A percentile compares a stretch with the other conserved stretches of the same genome.
Conservation (phyloP, 2,797 vertebrate species). For the Micrastur ruficollis region DNA sequence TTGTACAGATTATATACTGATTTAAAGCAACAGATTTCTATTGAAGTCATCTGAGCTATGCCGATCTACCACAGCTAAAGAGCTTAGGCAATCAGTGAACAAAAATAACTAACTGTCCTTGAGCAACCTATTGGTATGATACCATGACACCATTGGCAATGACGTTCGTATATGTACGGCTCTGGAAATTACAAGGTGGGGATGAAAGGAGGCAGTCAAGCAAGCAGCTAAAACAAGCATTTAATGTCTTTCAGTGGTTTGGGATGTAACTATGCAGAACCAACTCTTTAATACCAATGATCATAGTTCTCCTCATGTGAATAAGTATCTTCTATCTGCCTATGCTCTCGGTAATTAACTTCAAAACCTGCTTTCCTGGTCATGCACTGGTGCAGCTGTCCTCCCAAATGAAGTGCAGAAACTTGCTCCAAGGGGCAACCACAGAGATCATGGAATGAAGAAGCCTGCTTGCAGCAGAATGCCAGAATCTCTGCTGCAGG, state of each 20-base stretch:
- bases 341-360: not conserved
- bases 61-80: not conserved
- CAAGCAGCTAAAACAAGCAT: not conserved
- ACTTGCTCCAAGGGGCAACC: not conserved
- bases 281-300: not conserved
- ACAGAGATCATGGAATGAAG: not conserved
- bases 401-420: not conserved
- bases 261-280: not conserved
- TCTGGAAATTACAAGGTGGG: not conserved
- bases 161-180: rapidly evolving
- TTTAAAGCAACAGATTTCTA: not conserved
- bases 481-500: not conserved
- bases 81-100: not conserved
- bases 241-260: not conserved
- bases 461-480: not conserved
- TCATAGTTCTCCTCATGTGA: not conserved
- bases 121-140: not conserved
- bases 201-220: not conserved
- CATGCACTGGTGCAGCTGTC: not conserved
- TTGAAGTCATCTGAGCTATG: not conserved
- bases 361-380: not conserved
- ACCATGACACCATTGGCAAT: not conserved
- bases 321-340: not conserved
- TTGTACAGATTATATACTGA: not conserved
- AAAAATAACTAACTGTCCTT: rapidly evolving